A percentile compares a stretch with the other conserved stretches of the same genome.
These are phyloP conservation scores for Brevimyrus niger DNA, from an alignment of 2,113 vertebrate species.

Conservation along the genomic window DNA sequence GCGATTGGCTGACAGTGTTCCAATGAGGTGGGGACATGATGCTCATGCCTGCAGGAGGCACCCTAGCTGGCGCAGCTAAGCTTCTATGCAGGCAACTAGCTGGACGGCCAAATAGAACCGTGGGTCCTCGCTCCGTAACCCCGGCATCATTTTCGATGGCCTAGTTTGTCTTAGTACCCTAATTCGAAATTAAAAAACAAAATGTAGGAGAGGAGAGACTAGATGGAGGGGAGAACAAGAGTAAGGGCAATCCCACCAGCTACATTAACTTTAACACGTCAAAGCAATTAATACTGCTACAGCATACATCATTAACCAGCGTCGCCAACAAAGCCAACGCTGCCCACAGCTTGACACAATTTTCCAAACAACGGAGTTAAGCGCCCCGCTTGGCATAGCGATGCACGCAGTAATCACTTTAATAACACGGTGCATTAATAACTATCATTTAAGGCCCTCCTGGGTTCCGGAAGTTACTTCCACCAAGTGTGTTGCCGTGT, in stretches of 20 bases:
- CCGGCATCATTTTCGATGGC: neutral
- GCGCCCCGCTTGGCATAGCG: neutral
- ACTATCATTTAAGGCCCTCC: neutral
- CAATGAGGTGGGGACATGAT: neutral
- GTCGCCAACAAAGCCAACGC: neutral
- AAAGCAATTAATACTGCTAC: neutral
- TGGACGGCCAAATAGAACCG: neutral
- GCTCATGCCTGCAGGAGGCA: neutral
- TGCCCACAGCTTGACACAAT: neutral
- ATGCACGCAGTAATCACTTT: neutral
- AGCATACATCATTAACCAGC: neutral
- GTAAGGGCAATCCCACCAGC: neutral
- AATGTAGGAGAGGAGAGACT: neutral
- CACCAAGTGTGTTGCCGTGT: neutral
- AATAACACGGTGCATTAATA: neutral
- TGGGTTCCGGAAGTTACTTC: neutral
- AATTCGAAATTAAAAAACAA: neutral
- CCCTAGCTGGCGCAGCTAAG: neutral
- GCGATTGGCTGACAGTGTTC: neutral
- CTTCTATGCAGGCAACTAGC: neutral
- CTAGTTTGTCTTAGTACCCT: neutral
- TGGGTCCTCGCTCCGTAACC: neutral
- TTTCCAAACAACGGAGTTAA: neutral
- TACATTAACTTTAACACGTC: neutral
- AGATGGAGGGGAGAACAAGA: neutral